A percentile compares a stretch with the other conserved stretches of the same genome.
These are phyloP conservation scores for Geococcyx californianus DNA, from an alignment of 2,113 vertebrate genomes.

Conservation along the genomic window DNA sequence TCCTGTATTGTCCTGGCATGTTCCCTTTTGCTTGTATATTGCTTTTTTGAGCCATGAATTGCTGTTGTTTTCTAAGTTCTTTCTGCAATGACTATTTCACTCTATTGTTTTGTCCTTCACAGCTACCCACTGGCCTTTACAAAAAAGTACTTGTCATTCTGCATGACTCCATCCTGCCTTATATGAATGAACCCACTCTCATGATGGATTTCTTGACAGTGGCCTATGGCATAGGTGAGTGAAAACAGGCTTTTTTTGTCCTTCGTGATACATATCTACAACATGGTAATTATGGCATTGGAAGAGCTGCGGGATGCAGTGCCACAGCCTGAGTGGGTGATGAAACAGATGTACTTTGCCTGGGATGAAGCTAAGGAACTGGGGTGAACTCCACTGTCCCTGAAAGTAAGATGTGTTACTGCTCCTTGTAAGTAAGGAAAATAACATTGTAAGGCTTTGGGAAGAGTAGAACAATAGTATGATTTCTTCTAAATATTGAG, in stretches of 20 bases:
- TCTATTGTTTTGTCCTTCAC: neutral
- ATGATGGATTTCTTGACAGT: conserved; percentile 95
- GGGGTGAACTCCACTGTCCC: neutral
- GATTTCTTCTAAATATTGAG: neutral
- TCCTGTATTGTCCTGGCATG: neutral
- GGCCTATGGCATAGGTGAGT: conserved; percentile 90
- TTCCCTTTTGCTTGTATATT: neutral
- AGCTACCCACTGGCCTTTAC: conserved; percentile 88
- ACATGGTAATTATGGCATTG: too few relatives aligned
- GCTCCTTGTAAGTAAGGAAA: neutral
- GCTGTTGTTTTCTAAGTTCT: neutral
- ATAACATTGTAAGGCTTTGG: neutral
- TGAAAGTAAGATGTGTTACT: neutral
- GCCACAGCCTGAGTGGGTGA: rapidly evolving
- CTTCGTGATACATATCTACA: neutral
- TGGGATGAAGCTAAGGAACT: neutral
- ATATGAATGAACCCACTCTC: conserved; percentile 90
- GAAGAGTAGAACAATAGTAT: neutral
- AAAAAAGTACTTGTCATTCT: conserved; percentile 91
- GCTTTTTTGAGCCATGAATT: neutral
- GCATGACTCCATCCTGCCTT: conserved; percentile 89
- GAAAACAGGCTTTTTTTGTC: neutral
- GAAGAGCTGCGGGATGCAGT: neutral
- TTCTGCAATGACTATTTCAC: neutral
- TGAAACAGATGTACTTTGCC: neutral